Conservation (phyloP, 2,797 vertebrate species). For the Discoglossus pictus region DNA sequence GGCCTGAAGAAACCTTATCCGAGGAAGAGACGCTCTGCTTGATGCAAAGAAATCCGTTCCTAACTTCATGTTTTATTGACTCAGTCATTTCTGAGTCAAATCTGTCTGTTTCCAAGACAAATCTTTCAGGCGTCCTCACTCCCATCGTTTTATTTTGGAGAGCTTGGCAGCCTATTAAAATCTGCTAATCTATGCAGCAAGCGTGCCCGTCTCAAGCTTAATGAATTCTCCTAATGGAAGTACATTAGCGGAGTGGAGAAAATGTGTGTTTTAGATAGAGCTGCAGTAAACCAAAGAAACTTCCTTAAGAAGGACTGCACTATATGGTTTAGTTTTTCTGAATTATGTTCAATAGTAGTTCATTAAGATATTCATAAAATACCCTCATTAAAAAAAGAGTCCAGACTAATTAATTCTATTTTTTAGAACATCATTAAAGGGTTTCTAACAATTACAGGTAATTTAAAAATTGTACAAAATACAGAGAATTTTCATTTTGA, state of each 20-base stretch:
- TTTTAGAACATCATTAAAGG: too few relatives aligned
- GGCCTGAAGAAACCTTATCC: constrained; percentile 65
- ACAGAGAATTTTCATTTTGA: too few relatives aligned
- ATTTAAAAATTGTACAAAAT: too few relatives aligned
- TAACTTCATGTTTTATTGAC: constrained; percentile 76
- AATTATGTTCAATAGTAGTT: too few relatives aligned
- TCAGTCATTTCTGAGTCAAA: constrained; percentile 69
- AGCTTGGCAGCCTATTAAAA: constrained; percentile 67
- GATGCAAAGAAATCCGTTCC: constrained; percentile 62
- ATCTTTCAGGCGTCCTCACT: constrained; percentile 61
- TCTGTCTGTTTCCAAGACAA: constrained; percentile 72
- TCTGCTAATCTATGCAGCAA: constrained; percentile 61
- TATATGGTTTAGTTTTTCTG: too few relatives aligned
- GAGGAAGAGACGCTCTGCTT: constrained; percentile 63
- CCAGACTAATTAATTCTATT: too few relatives aligned
- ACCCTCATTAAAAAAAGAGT: neutral
- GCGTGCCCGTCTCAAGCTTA: constrained; percentile 59
- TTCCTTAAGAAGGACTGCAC: neutral
- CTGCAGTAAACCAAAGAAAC: constrained; percentile 34
- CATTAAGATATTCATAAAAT: too few relatives aligned
- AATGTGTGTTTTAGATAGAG: constrained; percentile 40
- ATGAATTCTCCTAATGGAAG: constrained; percentile 66
- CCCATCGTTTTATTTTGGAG: constrained; percentile 54
- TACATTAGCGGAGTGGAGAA: constrained; percentile 56
- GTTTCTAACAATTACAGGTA: too few relatives aligned